Evolutionary conservation across 2,113 vertebrate genomes (phyloP).

Genomic region (Apeltes quadracus): DNA sequence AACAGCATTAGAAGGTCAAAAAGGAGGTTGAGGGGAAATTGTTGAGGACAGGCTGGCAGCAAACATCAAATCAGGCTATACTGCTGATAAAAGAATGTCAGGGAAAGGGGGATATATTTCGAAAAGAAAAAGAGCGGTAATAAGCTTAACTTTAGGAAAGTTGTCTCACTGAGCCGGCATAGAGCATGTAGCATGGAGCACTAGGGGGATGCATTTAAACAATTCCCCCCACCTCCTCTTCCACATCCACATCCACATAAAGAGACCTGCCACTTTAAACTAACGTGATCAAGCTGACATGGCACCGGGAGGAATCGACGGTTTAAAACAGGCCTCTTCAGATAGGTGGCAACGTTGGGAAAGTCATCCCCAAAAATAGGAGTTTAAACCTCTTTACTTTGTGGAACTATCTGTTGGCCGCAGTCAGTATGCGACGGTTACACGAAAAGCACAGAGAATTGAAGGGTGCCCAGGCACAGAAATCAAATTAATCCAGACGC

Average conservation of each 20-base stretch:
- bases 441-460: constrained; percentile 73
- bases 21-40: constrained; percentile 29
- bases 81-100: constrained; percentile 7
- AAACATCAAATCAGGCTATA: not conserved
- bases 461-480: constrained; percentile 76
- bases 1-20: constrained; percentile 48
- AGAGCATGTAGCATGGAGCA: not conserved
- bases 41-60: constrained; percentile 35
- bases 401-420: constrained; percentile 82
- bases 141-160: constrained; percentile 3
- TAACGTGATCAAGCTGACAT: constrained; percentile 9
- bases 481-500: constrained; percentile 81
- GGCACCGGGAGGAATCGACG: constrained; percentile 3
- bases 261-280: constrained; percentile 26
- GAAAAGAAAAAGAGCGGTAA: constrained; percentile 1
- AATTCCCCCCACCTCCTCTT: no score
- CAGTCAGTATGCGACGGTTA: constrained; percentile 74
- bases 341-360: constrained; percentile 53
- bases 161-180: not conserved
- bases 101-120: no score
- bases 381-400: constrained; percentile 80
- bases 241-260: no score
- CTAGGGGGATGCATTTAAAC: not conserved
- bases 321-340: constrained; percentile 34
- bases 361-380: constrained; percentile 78